A percentile compares a stretch with the other conserved stretches of the same genome.
phyloP scores from a whole-genome alignment of 2,888 invertebrate species.

The Sturmia bella region DNA sequence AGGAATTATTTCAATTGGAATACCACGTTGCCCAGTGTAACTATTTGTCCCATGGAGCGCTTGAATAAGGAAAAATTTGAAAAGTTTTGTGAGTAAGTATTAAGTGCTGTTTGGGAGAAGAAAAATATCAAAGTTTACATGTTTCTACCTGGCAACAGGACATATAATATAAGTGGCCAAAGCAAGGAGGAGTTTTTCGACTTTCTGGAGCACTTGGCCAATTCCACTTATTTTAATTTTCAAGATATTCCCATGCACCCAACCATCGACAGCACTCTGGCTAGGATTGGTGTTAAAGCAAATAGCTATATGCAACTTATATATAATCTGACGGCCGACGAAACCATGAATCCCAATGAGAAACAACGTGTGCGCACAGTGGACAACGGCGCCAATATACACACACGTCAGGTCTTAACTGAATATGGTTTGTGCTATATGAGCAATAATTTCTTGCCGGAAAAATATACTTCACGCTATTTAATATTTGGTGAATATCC shows the following conservation, averaged over 20 bases:
- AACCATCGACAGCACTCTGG: constrained; percentile 73
- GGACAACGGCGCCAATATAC: constrained; percentile 67
- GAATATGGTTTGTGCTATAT: constrained; percentile 81
- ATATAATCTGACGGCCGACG: constrained; percentile 78
- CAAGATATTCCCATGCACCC: constrained; percentile 73
- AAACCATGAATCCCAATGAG: constrained; percentile 66
- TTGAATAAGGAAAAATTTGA: constrained; percentile 74
- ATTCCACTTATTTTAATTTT: constrained; percentile 80
- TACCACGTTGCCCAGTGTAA: constrained; percentile 78
- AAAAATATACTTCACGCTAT: constrained; percentile 76
- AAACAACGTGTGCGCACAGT: constrained; percentile 58
- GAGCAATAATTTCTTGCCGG: constrained; percentile 74
- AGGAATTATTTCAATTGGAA: constrained; percentile 81
- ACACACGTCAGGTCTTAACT: constrained; percentile 78
- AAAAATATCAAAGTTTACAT: background rate
- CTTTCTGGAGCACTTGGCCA: constrained; percentile 80
- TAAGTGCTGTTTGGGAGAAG: background rate
- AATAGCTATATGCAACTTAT: constrained; percentile 80
- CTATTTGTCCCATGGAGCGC: constrained; percentile 80
- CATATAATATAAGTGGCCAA: constrained; percentile 53
- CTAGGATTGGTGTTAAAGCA: constrained; percentile 74
- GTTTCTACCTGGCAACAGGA: constrained; percentile 22
- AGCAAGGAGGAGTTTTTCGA: constrained; percentile 70
- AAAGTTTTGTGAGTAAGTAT: constrained; percentile 75
- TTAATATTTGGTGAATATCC: constrained; percentile 76